A percentile compares a stretch with the other conserved stretches of the same genome.
phyloP scores from a whole-genome alignment of 1,140 invertebrate genomes.

The Drosophila melanica region DNA sequence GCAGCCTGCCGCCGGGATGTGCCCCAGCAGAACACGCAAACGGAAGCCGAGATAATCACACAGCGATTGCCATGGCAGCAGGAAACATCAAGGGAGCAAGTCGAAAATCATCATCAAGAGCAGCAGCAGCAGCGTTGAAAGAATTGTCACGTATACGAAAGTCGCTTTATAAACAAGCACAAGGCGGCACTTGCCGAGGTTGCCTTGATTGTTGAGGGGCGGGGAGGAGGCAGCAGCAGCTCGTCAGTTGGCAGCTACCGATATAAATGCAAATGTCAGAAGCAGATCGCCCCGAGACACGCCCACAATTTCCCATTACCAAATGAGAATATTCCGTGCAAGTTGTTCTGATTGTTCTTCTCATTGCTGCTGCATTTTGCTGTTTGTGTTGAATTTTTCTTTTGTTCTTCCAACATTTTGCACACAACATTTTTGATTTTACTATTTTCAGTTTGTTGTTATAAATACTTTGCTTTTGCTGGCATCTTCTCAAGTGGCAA shows the following conservation, averaged over 20 bases:
- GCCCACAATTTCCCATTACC: conserved; percentile 44
- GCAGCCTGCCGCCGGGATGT: conserved; percentile 5
- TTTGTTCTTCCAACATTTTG: too few relatives aligned
- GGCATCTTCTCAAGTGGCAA: conserved; percentile 31
- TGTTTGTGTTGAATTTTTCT: too few relatives aligned
- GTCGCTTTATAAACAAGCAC: conserved; percentile 41
- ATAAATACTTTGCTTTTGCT: neutral
- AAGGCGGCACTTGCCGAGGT: neutral
- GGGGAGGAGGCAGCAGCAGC: neutral
- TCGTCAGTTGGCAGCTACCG: conserved; percentile 15
- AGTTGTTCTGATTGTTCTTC: conserved; percentile 8
- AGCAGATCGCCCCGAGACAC: conserved; percentile 24
- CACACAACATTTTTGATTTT: neutral
- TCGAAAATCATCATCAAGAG: conserved; percentile 3
- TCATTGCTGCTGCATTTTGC: conserved; percentile 8
- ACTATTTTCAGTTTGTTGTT: conserved; percentile 7
- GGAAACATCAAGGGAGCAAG: conserved; percentile 8
- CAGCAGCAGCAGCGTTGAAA: conserved; percentile 36
- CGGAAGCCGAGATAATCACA: conserved; percentile 47
- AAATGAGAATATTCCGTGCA: conserved; percentile 32
- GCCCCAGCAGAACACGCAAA: conserved; percentile 10
- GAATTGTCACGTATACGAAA: conserved; percentile 57
- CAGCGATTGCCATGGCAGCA: conserved; percentile 24
- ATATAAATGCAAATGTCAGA: conserved; percentile 53
- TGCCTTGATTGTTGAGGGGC: too few relatives aligned